A percentile compares a stretch with the other conserved stretches of the same genome.
phyloP scores from a whole-genome alignment of 2,113 vertebrate genomes.

The Danionella cerebrum region DNA sequence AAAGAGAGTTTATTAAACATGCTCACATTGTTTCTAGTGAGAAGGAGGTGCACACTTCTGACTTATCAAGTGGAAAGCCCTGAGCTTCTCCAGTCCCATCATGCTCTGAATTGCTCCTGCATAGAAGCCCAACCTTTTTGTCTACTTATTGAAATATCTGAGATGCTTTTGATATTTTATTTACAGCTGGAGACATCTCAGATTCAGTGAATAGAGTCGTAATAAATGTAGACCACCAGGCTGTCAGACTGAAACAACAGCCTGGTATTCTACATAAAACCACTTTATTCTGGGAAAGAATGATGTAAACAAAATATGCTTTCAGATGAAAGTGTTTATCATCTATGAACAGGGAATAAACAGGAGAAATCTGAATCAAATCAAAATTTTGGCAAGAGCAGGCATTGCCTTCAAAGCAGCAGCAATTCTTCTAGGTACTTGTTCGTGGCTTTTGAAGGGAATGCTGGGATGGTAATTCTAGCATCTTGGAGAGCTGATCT shows the following conservation, averaged over 20 bases:
- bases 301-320: no score
- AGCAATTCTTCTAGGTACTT: no score
- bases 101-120: constrained; percentile 43
- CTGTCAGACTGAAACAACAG: neutral
- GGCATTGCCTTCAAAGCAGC: no score
- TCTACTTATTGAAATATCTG: constrained; percentile 44
- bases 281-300: no score
- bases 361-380: no score
- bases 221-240: neutral
- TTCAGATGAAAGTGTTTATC: no score
- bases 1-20: neutral
- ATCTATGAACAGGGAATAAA: no score
- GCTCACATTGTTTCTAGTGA: neutral
- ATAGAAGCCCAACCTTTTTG: constrained; percentile 47
- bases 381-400: no score
- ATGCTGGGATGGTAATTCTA: no score
- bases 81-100: constrained; percentile 45
- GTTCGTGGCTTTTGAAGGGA: no score
- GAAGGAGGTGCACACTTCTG: neutral
- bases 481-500: no score
- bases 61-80: constrained; percentile 22
- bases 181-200: constrained; percentile 15
- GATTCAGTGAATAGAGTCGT: neutral
- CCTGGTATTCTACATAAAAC: no score
- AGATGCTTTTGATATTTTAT: constrained; percentile 44